Evolutionary conservation across 2,113 vertebrate species (phyloP).

Genomic region (Ascaphus truei): DNA sequence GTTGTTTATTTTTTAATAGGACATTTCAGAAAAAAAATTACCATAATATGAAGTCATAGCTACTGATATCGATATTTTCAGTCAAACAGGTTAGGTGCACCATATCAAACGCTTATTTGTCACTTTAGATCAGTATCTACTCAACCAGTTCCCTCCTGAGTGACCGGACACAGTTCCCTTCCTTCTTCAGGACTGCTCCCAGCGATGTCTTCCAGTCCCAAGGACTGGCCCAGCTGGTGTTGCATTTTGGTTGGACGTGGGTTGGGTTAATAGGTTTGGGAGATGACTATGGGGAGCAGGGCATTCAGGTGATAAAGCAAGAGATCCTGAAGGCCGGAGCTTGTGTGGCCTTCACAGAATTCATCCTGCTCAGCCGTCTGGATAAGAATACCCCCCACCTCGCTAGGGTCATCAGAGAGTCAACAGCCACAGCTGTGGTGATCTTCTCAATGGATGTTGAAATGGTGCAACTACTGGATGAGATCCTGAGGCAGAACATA

Average conservation of each 20-base stretch:
- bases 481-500: constrained; percentile 14
- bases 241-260: constrained; percentile 67
- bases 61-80: too few species aligned
- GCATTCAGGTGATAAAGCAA: neutral
- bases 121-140: constrained; percentile 70
- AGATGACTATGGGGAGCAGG: constrained; percentile 57
- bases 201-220: constrained; percentile 62
- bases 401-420: neutral
- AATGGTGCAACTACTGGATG: constrained; percentile 15
- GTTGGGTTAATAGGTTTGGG: constrained; percentile 59
- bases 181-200: constrained; percentile 62
- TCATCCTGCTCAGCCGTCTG: neutral
- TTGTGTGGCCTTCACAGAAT: constrained; percentile 11
- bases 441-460: constrained; percentile 15
- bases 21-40: too few species aligned
- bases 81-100: too few species aligned
- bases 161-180: constrained; percentile 50
- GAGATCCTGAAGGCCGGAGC: constrained; percentile 3
- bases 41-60: too few species aligned
- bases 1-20: too few species aligned
- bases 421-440: constrained; percentile 20
- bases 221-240: constrained; percentile 54
- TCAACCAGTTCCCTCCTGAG: constrained; percentile 64
- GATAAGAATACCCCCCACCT: neutral
- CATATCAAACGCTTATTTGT: too few species aligned